These are phyloP conservation scores for Cosmia trapezina DNA, from an alignment of 2,888 invertebrate genomes.

Conservation along the genomic window DNA sequence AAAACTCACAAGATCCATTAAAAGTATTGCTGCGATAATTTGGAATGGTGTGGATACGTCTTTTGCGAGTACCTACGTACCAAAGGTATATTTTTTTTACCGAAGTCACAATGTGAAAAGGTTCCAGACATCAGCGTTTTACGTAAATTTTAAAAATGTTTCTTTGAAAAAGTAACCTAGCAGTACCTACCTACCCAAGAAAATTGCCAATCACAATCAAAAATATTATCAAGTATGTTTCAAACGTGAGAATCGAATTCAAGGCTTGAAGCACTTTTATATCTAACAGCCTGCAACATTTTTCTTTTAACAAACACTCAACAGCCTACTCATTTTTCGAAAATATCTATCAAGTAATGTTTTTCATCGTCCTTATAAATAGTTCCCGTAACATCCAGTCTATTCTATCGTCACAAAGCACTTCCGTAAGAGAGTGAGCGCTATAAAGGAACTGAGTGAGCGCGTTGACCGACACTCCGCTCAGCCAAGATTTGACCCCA, in stretches of 20 bases:
- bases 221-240: background rate
- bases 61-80: background rate
- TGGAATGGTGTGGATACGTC: slow-evolving; percentile 75
- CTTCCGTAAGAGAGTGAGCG: slow-evolving; percentile 85
- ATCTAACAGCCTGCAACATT: background rate
- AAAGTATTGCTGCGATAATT: slow-evolving; percentile 85
- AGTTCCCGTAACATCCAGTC: slow-evolving; percentile 61
- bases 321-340: background rate
- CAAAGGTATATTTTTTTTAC: slow-evolving; percentile 14
- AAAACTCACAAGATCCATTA: slow-evolving; percentile 90
- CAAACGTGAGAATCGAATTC: background rate
- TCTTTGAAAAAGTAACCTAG: background rate
- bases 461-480: slow-evolving; percentile 75
- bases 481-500: slow-evolving; percentile 79
- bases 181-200: no score
- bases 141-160: background rate
- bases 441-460: slow-evolving; percentile 83
- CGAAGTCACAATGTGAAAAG: background rate
- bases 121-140: background rate
- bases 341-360: background rate
- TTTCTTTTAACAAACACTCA: background rate
- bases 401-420: slow-evolving; percentile 74
- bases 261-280: background rate
- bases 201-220: background rate
- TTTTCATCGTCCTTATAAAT: background rate